Evolutionary conservation across 2,888 invertebrate genomes (phyloP).

Genomic region (Panorpa germanica): DNA sequence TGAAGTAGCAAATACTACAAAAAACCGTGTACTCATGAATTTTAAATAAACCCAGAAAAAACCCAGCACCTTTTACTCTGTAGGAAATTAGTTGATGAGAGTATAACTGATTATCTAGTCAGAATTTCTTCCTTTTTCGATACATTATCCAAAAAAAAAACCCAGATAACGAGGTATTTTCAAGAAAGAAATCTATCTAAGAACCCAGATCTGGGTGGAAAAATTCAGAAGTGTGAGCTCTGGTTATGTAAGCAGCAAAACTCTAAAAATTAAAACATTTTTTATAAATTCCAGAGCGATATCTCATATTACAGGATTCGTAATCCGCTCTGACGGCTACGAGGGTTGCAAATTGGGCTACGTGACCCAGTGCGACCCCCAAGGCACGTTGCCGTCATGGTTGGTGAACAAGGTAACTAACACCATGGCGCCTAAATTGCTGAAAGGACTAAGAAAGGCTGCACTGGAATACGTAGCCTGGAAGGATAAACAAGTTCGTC

Average conservation of each 20-base stretch:
- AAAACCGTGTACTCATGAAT: too few relatives aligned
- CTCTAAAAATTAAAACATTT: neutral
- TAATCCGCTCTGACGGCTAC: conserved; percentile 37
- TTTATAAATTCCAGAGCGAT: conserved; percentile 27
- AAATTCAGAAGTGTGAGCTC: too few relatives aligned
- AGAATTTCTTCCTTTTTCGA: too few relatives aligned
- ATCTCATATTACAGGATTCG: conserved; percentile 42
- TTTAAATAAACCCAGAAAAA: too few relatives aligned
- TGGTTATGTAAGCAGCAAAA: neutral
- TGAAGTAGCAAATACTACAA: too few relatives aligned
- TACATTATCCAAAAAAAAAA: too few relatives aligned
- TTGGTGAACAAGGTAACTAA: conserved; percentile 68
- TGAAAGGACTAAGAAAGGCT: conserved; percentile 65
- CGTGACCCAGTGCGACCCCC: conserved; percentile 77
- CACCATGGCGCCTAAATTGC: conserved; percentile 68
- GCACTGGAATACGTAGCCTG: conserved; percentile 63
- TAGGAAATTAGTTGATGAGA: too few relatives aligned
- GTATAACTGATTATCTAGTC: too few relatives aligned
- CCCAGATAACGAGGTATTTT: too few relatives aligned
- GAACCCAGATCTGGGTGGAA: too few relatives aligned
- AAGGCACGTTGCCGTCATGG: conserved; percentile 76
- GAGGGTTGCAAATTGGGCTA: conserved; percentile 67
- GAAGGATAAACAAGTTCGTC: conserved; percentile 55
- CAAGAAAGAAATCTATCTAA: too few relatives aligned
- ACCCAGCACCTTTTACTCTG: too few relatives aligned